Evolutionary conservation across 2,888 invertebrate genomes (phyloP), one percentile per base, ranked within the genome.

Genomic region (Diaprepes abbreviatus): DNA sequence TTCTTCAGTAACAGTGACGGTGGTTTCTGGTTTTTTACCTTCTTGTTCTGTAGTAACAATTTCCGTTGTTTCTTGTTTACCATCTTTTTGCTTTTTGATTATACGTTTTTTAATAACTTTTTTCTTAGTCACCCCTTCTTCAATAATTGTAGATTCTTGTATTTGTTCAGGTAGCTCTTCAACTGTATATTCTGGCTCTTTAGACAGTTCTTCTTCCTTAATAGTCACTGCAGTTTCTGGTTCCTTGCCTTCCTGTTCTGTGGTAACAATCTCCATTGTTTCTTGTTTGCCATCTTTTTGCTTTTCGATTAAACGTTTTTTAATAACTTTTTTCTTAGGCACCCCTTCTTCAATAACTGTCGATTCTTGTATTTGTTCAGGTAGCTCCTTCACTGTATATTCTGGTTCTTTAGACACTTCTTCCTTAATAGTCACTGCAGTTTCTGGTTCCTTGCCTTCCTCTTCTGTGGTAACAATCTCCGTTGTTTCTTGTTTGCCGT

Each of bases 361-460:
- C 14, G 79, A 73, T 35, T 79, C 75, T 19, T 77, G 58, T 21
- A 75, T 58, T 69, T 76, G 74, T 73, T 77, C 77, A n/a, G 79
- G 78, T 10, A 76, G 48, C 73, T 79, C 78, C 35, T 74, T 60
- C 28, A 72, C 67, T 9, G 59, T 24, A 35, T 62, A 43, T 64
- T 64, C 50, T 12, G 38, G 35, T 54, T 74, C 70, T 65, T 76
- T 76, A 9, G 78, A 66, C 17, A 77, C 73, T 62, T 77, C 76
- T 54, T 78, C 82, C 40, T 82, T 76, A 59, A 79, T 80, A 38
- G 83, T 78, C 72, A 85, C 81, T 5, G 83, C 74, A 63, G 83
- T 79, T 76, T 84, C 77, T 74, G 86, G 80, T 80, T 83, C 74
- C 76, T 82, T 84, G 43, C 85, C 85, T 71, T 85, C 85, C 73